Evolutionary conservation across 2,888 invertebrate genomes (phyloP).

Genomic region (Muscina levida): DNA sequence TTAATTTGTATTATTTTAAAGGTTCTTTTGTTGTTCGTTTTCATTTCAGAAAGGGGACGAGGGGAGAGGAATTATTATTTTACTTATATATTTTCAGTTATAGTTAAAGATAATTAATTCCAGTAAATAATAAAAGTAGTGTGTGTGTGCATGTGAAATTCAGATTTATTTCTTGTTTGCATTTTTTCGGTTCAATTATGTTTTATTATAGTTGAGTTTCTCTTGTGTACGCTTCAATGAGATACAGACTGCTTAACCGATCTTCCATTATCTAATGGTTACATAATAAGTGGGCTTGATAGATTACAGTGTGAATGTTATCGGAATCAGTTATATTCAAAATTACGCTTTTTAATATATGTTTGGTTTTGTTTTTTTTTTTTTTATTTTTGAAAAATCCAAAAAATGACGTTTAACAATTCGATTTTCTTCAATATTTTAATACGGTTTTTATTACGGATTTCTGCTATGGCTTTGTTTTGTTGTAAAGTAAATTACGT

Average conservation of each 20-base stretch:
- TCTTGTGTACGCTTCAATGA: too few relatives aligned
- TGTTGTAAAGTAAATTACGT: slow-evolving; percentile 59
- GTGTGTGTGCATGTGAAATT: slow-evolving; percentile 67
- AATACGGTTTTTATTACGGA: slow-evolving; percentile 39
- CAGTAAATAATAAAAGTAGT: slow-evolving; percentile 63
- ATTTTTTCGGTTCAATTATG: slow-evolving; percentile 49
- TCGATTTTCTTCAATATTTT: slow-evolving; percentile 47
- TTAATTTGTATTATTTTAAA: slow-evolving; percentile 19
- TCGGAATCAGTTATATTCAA: too few relatives aligned
- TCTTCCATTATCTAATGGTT: too few relatives aligned
- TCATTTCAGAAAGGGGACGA: slow-evolving; percentile 26
- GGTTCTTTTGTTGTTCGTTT: slow-evolving; percentile 38
- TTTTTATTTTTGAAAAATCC: slow-evolving; percentile 48
- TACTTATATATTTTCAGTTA: too few relatives aligned
- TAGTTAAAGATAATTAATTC: slow-evolving; percentile 58
- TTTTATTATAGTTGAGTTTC: slow-evolving; percentile 56
- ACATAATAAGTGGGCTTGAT: too few relatives aligned
- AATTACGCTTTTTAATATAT: slow-evolving; percentile 1
- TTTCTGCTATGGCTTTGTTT: slow-evolving; percentile 42
- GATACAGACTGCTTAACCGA: too few relatives aligned
- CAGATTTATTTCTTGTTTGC: slow-evolving; percentile 27
- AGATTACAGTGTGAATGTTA: too few relatives aligned
- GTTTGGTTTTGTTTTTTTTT: slow-evolving; percentile 38
- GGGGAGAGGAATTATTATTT: too few relatives aligned
- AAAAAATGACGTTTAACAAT: slow-evolving; percentile 59